phyloP scores from a whole-genome alignment of 2,888 invertebrate genomes.

The Epinotia nisella region DNA sequence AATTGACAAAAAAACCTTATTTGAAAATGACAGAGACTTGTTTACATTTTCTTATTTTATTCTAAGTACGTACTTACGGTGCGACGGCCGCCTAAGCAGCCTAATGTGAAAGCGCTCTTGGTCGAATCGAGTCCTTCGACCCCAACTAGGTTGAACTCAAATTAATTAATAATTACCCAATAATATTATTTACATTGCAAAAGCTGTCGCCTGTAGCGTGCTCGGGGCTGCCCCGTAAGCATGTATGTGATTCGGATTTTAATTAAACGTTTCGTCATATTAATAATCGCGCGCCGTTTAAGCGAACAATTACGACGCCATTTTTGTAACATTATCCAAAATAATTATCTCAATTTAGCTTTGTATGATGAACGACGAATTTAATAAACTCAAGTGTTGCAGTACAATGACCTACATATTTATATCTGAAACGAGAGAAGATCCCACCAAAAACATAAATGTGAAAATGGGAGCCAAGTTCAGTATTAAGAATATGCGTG shows the following conservation, averaged over 20 bases:
- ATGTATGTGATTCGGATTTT: constrained; percentile 23
- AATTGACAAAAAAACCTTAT: too few species aligned
- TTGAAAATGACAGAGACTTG: too few species aligned
- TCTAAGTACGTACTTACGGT: too few species aligned
- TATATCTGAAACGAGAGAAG: too few species aligned
- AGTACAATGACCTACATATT: too few species aligned
- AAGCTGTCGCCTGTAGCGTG: constrained; percentile 4
- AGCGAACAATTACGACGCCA: constrained; percentile 26
- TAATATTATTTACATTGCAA: not conserved
- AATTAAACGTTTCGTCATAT: constrained; percentile 29
- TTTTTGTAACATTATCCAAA: constrained; percentile 12
- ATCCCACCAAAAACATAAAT: too few species aligned
- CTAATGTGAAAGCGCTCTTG: too few species aligned
- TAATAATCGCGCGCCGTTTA: constrained; percentile 34
- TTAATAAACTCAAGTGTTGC: not conserved
- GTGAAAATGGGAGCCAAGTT: too few species aligned
- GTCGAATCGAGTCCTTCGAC: too few species aligned
- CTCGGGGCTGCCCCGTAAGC: not conserved
- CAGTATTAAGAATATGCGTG: too few species aligned
- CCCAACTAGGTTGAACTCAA: not conserved
- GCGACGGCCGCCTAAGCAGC: too few species aligned
- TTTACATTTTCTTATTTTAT: too few species aligned
- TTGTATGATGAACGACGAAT: not conserved
- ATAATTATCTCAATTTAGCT: constrained; percentile 21
- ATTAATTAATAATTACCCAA: not conserved